Evolutionary conservation across 2,113 vertebrate species (phyloP), one percentile per base, ranked within the genome.

Genomic region (Sceloporus tristichus): DNA sequence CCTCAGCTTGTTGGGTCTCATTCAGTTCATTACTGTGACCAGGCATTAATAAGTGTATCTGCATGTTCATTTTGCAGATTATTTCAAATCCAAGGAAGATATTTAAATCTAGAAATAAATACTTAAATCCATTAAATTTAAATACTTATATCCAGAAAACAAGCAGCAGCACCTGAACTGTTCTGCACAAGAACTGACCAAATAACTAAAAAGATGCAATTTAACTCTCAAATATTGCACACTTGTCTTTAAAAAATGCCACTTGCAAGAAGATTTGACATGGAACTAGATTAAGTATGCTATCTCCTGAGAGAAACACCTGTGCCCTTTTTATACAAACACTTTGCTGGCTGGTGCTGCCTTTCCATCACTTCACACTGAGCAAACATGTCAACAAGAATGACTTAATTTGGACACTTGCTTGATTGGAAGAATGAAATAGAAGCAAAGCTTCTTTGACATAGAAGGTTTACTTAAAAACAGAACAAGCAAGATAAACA

Each of bases 341-440:
- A 82, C 81, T 82, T 87, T 19, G 38, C 62, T 79, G 77, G 86
- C 42, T 79, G n/a, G 65, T 23, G 54, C 29, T 87, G 77, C 48
- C 42, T 80, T 68, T 87, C 25, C 54, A 87, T 87, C 66, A 81
- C 29, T 62, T 80, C 77, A 73, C 9, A 81, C 78, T 42, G 9
- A 87, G 53, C 34, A 73, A 71, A 54, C 48, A 80, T 71, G 53
- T 74, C 86, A 81, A 81, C 68, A 59, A 62, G 79, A 73, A 87
- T 74, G 53, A 74, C 53, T 86, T 68, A 29, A 40, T 66, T 78
- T 78, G 40, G 27, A 68, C 75, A 86, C 42, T 59, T 74, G 34
- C 53, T 87, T 81, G 25, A 34, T 78, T 74, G 34, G 80, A 73
- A 81, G 34, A 77, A 59, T 65, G 73, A 77, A 65, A 85, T 38